A percentile compares a stretch with the other conserved stretches of the same genome.
phyloP scores from a whole-genome alignment of 2,797 vertebrate genomes.

The Philypnodon macrostomus region DNA sequence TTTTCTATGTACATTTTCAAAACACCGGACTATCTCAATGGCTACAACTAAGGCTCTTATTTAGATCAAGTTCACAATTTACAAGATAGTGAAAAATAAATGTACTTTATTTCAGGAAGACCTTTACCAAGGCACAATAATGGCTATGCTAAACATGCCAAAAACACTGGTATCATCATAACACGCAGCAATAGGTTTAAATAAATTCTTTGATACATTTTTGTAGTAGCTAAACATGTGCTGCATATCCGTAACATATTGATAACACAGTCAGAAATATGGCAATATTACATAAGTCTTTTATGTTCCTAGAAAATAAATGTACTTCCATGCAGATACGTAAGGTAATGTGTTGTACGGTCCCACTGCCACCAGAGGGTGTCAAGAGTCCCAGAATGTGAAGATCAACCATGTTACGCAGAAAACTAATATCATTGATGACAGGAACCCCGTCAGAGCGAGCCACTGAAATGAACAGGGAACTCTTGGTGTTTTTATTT shows the following conservation, averaged over 20 bases:
- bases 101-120: slow-evolving; percentile 63
- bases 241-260: slow-evolving; percentile 30
- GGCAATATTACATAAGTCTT: slow-evolving; percentile 38
- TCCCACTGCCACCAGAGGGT: slow-evolving; percentile 19
- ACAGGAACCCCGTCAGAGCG: slow-evolving; percentile 55
- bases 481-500: slow-evolving; percentile 25
- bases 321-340: slow-evolving; percentile 38
- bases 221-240: slow-evolving; percentile 25
- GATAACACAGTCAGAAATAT: slow-evolving; percentile 32
- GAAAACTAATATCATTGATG: slow-evolving; percentile 52
- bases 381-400: slow-evolving; percentile 43
- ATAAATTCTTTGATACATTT: slow-evolving; percentile 34
- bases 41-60: too few relatives aligned
- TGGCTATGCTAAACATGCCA: slow-evolving; percentile 45
- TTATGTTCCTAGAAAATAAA: slow-evolving; percentile 39
- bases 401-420: slow-evolving; percentile 54
- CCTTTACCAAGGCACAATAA: slow-evolving; percentile 64
- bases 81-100: slow-evolving; percentile 55
- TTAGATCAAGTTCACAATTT: not conserved
- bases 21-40: too few relatives aligned
- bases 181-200: slow-evolving; percentile 14
- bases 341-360: slow-evolving; percentile 17
- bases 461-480: slow-evolving; percentile 55
- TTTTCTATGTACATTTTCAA: too few relatives aligned
- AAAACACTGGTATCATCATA: slow-evolving; percentile 8